Percentiles rank a stretch among this genome's conserved stretches.
Evolutionary conservation across 1,140 invertebrate genomes (phyloP).

Genomic region (Paramacrobiotus metropolitanus): DNA sequence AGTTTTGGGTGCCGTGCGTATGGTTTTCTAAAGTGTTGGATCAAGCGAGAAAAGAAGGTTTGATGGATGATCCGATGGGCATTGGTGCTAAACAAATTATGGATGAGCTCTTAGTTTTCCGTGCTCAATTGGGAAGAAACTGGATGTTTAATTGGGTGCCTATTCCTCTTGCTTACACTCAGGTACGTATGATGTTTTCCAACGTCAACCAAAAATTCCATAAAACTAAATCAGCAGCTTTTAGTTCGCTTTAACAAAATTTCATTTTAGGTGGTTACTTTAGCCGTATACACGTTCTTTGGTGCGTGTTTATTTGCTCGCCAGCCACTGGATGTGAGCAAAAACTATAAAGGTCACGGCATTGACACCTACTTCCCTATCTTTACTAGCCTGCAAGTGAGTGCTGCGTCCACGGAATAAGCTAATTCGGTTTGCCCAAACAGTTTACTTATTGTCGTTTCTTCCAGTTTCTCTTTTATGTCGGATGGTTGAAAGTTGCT

Average conservation of each 20-base stretch:
- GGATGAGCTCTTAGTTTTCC: conserved; percentile 10
- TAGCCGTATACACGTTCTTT: conserved; percentile 13
- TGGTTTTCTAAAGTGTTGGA: conserved; percentile 76
- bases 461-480: conserved; percentile 12
- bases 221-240: conserved; percentile 6
- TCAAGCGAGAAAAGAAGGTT: conserved; percentile 28
- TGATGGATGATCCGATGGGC: conserved; percentile 6
- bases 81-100: conserved; percentile 4
- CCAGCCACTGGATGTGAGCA: conserved; percentile 10
- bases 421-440: too few species aligned
- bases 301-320: conserved; percentile 11
- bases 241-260: too few species aligned
- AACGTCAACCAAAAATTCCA: not conserved
- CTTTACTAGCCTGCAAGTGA: conserved; percentile 10
- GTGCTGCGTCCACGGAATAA: not conserved
- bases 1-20: conserved; percentile 67
- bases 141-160: conserved; percentile 11
- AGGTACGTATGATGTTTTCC: conserved; percentile 11
- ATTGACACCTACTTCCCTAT: conserved; percentile 10
- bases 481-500: conserved; percentile 20
- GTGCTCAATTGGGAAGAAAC: conserved; percentile 11
- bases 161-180: conserved; percentile 13
- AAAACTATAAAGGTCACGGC: conserved; percentile 7
- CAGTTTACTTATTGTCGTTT: not conserved
- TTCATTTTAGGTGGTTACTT: conserved; percentile 6